Conservation (phyloP, 2,113 vertebrate genomes). For the Scomber colias region DNA sequence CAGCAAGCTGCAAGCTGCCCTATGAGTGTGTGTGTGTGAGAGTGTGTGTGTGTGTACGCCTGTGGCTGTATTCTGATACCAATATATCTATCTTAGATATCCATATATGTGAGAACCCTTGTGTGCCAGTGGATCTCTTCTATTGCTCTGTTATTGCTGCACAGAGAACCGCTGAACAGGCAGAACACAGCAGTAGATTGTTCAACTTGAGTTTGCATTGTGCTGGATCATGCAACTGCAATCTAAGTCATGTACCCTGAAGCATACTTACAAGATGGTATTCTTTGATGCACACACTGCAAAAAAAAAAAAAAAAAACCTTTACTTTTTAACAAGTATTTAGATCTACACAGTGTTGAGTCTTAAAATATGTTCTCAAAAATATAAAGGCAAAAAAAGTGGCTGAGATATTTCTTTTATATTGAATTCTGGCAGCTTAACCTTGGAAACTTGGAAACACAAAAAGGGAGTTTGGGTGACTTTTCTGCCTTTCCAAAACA, state of each 20-base stretch:
- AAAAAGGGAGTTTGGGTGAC: background rate
- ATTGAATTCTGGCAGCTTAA: background rate
- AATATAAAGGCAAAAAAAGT: background rate
- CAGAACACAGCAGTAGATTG: constrained; percentile 49
- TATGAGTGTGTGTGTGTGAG: background rate
- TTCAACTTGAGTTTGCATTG: constrained; percentile 23
- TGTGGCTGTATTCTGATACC: constrained; percentile 30
- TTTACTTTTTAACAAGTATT: constrained; percentile 9
- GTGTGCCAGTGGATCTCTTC: constrained; percentile 24
- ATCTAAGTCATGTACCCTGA: constrained; percentile 42
- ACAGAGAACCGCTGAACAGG: constrained; percentile 51
- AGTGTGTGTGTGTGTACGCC: constrained; percentile 15
- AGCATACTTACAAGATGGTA: constrained; percentile 13
- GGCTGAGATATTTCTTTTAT: background rate
- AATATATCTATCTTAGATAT: constrained; percentile 50
- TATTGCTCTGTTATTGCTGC: constrained; percentile 41
- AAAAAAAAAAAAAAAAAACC: constrained; percentile 18
- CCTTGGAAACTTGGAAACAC: background rate
- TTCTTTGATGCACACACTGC: constrained; percentile 28
- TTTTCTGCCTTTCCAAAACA: background rate
- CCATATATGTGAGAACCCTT: constrained; percentile 38
- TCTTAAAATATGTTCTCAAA: background rate
- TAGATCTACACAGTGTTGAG: constrained; percentile 19
- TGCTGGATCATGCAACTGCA: constrained; percentile 31
- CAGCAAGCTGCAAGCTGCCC: constrained; percentile 35